phyloP scores from a whole-genome alignment of 2,797 vertebrate species.

The Spinus pinus region DNA sequence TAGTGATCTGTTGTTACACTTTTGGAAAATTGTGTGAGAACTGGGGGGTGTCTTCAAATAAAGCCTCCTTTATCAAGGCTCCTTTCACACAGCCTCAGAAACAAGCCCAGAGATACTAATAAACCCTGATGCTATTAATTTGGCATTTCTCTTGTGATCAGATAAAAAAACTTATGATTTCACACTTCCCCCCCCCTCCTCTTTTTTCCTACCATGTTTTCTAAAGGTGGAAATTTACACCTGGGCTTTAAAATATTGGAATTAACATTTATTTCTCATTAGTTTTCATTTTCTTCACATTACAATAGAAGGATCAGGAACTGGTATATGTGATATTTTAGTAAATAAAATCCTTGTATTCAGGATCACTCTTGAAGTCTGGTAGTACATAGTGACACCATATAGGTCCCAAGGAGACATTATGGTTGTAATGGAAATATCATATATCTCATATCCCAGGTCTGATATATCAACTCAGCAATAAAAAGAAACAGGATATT shows the following conservation, averaged over 20 bases:
- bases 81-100: not conserved
- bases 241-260: not conserved
- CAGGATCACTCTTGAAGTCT: not conserved
- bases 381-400: conserved; percentile 36
- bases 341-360: conserved; percentile 36
- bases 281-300: not conserved
- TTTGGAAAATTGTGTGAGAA: not conserved
- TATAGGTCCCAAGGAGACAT: conserved; percentile 52
- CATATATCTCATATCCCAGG: conserved; percentile 42
- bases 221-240: not conserved
- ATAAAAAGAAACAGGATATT: conserved; percentile 72
- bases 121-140: not conserved
- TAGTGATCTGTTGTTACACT: not conserved
- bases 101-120: not conserved
- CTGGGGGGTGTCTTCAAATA: not conserved
- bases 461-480: conserved; percentile 61
- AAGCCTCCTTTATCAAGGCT: not conserved
- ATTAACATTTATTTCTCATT: not conserved
- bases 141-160: not conserved
- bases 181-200: not conserved
- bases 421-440: conserved; percentile 67
- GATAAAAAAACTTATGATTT: conserved; percentile 9
- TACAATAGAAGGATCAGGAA: not conserved
- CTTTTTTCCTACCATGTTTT: not conserved
- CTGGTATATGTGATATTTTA: not conserved